Evolutionary conservation across 2,797 vertebrate genomes (phyloP), one percentile per base, ranked within the genome.

Genomic region (Sebastes hopkinsi): DNA sequence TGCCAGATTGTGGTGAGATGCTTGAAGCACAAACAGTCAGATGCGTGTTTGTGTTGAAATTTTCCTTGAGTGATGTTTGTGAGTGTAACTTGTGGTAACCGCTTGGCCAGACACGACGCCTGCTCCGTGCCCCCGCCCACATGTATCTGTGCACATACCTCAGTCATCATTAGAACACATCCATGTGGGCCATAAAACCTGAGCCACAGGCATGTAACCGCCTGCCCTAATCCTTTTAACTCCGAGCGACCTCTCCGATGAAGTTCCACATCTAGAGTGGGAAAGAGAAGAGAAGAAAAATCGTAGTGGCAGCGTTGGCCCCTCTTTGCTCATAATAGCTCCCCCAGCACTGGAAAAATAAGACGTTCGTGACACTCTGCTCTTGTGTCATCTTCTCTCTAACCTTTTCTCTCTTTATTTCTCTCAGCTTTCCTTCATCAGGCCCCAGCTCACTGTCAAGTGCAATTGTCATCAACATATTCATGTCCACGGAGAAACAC

Each of bases 401-500:
- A 77, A 86, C 72, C 80, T 60, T 67, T 81, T 80, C 55, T 68
- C 65, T 77, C n/a, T 80, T 42, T 75, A 77, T 75, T 72, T 82
- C 34, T 36, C 77, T 64, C 20, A 16, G 46, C 71, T 66, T 79
- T 75, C 60, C 60, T 79, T 66, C 77, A 79, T 86, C 75, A 77
- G 72, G 74, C 58, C 75, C 80, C 72, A 79, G 61, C 77, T 91
- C 65, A 75, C 89, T 89, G 91, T 92, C 92, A 88, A 75, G 89
- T 85, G 56, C 82, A 89, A 87, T 93, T 83, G 88, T 85, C 80
- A 76, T 95, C 92, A 89, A 80, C 92, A 88, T 74, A 72, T 80
- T 83, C 65, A 61, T 81, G 72, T 82, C 70, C 72, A 67, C 75
- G 46, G 72, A 86, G 80, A 83, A 25, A 81, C 34, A 46, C 50